Conservation (phyloP, 2,888 invertebrate species). For the Achlya flavicornis region DNA sequence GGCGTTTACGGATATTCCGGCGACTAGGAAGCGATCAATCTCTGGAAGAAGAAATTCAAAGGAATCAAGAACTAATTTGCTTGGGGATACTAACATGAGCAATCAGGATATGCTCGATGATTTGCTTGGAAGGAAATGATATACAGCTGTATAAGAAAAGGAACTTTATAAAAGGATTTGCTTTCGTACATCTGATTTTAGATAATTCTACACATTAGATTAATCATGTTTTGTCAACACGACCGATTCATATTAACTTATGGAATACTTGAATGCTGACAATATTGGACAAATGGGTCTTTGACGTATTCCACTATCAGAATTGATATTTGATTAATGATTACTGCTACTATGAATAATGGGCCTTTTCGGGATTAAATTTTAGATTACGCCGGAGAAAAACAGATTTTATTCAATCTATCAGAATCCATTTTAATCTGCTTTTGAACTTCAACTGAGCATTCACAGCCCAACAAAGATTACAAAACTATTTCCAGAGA, state of each 20-base stretch:
- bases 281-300: neutral
- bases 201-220: neutral
- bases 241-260: neutral
- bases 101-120: slow-evolving; percentile 75
- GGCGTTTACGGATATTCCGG: slow-evolving; percentile 50
- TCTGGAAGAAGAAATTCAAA: slow-evolving; percentile 56
- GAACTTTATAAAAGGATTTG: neutral
- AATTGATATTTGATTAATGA: no score
- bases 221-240: neutral
- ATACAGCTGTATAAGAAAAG: slow-evolving; percentile 29
- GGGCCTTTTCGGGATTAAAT: no score
- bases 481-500: slow-evolving; percentile 8
- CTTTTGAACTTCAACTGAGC: no score
- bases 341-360: no score
- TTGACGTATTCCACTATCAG: neutral
- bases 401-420: no score
- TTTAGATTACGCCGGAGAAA: no score
- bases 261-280: neutral
- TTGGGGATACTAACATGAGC: slow-evolving; percentile 68
- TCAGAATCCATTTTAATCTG: no score
- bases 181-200: neutral
- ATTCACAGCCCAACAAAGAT: neutral
- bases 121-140: slow-evolving; percentile 76
- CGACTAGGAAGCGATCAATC: slow-evolving; percentile 62
- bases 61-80: slow-evolving; percentile 52